Percentiles rank a stretch among this genome's conserved stretches.
Evolutionary conservation across 2,888 invertebrate species (phyloP).

Genomic region (Callimorpha dominula): DNA sequence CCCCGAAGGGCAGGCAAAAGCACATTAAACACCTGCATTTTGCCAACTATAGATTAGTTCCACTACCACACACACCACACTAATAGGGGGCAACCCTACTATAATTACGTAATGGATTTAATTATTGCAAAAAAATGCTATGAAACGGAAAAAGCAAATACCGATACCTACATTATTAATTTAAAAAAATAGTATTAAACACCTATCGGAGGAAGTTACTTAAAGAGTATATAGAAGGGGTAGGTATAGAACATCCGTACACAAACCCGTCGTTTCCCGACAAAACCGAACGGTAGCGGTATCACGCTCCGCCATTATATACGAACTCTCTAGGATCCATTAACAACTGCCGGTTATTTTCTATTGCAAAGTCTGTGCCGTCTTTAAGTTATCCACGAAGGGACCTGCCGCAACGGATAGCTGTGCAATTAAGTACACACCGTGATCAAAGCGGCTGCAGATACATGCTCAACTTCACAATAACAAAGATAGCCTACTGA

Average conservation of each 20-base stretch:
- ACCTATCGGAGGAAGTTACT: slow-evolving; percentile 50
- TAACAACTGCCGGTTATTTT: slow-evolving; percentile 60
- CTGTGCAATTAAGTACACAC: slow-evolving; percentile 53
- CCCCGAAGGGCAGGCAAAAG: too few species aligned
- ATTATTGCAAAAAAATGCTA: neutral
- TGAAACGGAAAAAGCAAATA: neutral
- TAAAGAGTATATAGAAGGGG: slow-evolving; percentile 26
- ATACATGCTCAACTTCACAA: slow-evolving; percentile 50
- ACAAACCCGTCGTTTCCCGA: slow-evolving; percentile 56
- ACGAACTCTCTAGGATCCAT: slow-evolving; percentile 65
- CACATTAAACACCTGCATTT: too few species aligned
- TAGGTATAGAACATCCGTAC: slow-evolving; percentile 40
- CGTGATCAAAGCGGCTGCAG: slow-evolving; percentile 58
- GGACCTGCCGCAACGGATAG: slow-evolving; percentile 42
- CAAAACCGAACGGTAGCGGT: slow-evolving; percentile 50
- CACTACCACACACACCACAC: too few species aligned
- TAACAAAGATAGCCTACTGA: slow-evolving; percentile 42
- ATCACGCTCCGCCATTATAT: slow-evolving; percentile 51
- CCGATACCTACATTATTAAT: neutral
- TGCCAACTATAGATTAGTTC: too few species aligned
- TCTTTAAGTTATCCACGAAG: slow-evolving; percentile 28
- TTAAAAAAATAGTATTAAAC: slow-evolving; percentile 10
- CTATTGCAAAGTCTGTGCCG: slow-evolving; percentile 41
- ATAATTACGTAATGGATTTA: neutral
- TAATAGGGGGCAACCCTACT: neutral